A percentile compares a stretch with the other conserved stretches of the same genome.
phyloP scores from a whole-genome alignment of 2,797 vertebrate genomes.

The Sarcophilus harrisii region DNA sequence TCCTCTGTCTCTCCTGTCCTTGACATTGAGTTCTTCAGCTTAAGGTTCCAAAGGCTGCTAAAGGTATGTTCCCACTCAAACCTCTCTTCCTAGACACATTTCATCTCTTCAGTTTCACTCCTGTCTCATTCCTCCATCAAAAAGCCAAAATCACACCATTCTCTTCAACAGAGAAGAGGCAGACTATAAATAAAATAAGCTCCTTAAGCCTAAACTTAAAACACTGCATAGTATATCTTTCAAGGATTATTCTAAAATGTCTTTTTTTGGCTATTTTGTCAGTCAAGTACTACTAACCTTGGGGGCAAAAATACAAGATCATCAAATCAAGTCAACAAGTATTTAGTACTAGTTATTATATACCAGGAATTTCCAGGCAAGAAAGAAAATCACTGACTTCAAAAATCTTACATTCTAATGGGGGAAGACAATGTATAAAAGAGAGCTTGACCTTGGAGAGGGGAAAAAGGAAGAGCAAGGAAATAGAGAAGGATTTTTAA shows the following conservation, averaged over 20 bases:
- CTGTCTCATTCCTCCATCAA: not conserved
- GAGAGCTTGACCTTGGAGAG: not conserved
- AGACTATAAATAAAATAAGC: not conserved
- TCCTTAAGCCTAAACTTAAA: not conserved
- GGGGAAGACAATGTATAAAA: not conserved
- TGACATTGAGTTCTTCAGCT: no score
- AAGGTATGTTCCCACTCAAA: no score
- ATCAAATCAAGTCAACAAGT: not conserved
- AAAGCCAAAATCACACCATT: not conserved
- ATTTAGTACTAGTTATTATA: not conserved
- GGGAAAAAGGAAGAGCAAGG: not conserved
- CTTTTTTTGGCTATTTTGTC: not conserved
- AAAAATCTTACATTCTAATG: not conserved
- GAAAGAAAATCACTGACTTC: not conserved
- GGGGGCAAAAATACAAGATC: not conserved
- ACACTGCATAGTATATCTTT: not conserved
- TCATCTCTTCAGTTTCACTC: not conserved
- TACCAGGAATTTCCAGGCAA: not conserved
- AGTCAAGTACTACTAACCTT: not conserved
- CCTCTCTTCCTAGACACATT: no score
- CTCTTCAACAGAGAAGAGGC: no score
- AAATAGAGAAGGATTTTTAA: not conserved
- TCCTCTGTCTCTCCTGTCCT: no score
- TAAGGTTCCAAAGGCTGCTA: no score
- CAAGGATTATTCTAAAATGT: not conserved